Evolutionary conservation across 2,113 vertebrate genomes (phyloP).

Genomic region (Carassius carassius): DNA sequence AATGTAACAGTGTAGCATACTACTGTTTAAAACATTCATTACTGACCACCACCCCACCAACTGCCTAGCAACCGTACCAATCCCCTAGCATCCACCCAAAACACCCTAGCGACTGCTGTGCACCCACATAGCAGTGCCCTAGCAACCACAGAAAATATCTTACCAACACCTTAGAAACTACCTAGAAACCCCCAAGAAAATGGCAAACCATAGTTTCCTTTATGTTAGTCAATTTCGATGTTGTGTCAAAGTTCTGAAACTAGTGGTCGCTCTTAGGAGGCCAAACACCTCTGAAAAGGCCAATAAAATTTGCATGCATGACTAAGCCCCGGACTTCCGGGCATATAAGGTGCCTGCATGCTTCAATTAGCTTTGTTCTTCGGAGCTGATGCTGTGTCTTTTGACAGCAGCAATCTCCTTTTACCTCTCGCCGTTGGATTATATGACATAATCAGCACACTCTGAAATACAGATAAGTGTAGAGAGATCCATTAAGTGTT

Average conservation of each 20-base stretch:
- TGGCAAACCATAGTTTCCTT: background rate
- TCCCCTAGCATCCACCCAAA: no score
- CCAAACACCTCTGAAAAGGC: background rate
- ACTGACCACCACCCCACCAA: no score
- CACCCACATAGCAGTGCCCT: background rate
- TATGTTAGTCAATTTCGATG: background rate
- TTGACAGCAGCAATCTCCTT: background rate
- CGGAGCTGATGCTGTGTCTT: background rate
- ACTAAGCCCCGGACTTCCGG: background rate
- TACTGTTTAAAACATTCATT: background rate
- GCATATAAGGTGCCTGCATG: background rate
- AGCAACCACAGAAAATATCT: background rate
- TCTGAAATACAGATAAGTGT: background rate
- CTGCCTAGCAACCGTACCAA: no score
- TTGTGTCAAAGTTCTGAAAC: background rate
- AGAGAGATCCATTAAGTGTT: no score
- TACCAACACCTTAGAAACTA: background rate
- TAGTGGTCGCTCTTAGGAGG: background rate
- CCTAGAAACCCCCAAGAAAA: background rate
- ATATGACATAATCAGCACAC: background rate
- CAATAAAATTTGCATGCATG: background rate
- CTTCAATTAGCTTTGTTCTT: background rate
- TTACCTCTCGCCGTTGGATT: background rate
- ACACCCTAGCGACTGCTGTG: no score
- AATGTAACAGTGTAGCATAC: background rate